Conservation (phyloP, 2,888 invertebrate genomes). For the Proisotoma minuta region DNA sequence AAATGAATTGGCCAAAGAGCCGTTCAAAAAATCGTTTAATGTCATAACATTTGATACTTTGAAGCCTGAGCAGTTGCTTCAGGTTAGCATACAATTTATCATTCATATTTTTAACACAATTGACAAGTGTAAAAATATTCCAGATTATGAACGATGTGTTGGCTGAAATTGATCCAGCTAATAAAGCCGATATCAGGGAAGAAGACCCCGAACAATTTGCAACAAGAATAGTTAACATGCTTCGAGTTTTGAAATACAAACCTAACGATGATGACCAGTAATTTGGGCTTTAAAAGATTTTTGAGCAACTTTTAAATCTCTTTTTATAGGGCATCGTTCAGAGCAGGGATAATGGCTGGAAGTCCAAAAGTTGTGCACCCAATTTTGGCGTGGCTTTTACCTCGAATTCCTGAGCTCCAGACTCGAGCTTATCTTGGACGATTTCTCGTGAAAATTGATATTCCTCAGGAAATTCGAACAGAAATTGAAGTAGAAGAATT, state of each 20-base stretch:
- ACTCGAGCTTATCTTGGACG: conserved; percentile 80
- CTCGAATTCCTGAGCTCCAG: conserved; percentile 66
- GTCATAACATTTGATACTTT: conserved; percentile 80
- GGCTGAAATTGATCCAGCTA: conserved; percentile 63
- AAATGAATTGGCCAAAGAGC: conserved; percentile 66
- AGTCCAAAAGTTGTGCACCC: conserved; percentile 57
- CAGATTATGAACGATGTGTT: conserved; percentile 69
- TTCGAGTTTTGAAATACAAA: conserved; percentile 74
- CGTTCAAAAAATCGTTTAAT: conserved; percentile 69
- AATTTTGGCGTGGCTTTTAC: conserved; percentile 62
- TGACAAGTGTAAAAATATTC: conserved; percentile 10
- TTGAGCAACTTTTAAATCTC: neutral
- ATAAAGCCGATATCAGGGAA: conserved; percentile 67
- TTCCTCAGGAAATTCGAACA: conserved; percentile 68
- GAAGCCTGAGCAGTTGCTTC: conserved; percentile 68
- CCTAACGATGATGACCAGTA: conserved; percentile 58
- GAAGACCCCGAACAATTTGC: conserved; percentile 70
- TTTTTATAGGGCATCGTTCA: conserved; percentile 56
- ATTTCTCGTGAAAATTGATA: conserved; percentile 62
- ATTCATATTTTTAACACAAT: neutral
- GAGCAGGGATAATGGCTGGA: conserved; percentile 66
- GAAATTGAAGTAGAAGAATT: conserved; percentile 69
- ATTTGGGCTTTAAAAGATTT: conserved; percentile 26
- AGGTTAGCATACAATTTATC: conserved; percentile 51
- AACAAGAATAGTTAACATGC: conserved; percentile 64